Evolutionary conservation across 2,113 vertebrate genomes (phyloP).

Genomic region (Paracanthobrama guichenoti): DNA sequence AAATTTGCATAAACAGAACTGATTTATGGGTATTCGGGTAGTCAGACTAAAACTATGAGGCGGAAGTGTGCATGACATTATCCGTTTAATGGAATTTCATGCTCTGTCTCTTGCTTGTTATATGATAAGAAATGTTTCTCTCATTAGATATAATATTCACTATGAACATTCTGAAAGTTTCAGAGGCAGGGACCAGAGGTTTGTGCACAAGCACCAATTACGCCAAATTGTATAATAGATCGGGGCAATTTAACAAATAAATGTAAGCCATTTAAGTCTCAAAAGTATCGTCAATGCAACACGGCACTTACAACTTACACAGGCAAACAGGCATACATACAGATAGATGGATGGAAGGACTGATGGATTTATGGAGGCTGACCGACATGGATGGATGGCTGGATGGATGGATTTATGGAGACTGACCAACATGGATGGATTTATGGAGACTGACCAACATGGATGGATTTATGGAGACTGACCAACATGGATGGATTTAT

Average conservation of each 20-base stretch:
- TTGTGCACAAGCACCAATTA: background rate
- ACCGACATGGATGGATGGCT: too few species aligned
- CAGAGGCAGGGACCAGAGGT: background rate
- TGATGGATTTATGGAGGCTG: too few species aligned
- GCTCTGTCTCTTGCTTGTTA: constrained; percentile 26
- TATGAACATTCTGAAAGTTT: background rate
- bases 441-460: too few species aligned
- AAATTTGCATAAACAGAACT: constrained; percentile 25
- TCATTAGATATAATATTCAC: constrained; percentile 20
- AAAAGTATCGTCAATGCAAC: background rate
- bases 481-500: too few species aligned
- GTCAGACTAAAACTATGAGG: background rate
- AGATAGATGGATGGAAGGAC: too few species aligned
- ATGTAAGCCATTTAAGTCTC: background rate
- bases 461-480: too few species aligned
- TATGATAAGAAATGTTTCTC: constrained; percentile 26
- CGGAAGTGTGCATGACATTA: constrained; percentile 1
- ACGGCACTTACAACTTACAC: background rate
- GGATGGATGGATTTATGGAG: too few species aligned
- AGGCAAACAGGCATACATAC: background rate
- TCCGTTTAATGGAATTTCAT: constrained; percentile 30
- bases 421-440: too few species aligned
- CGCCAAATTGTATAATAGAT: background rate
- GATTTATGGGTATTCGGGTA: constrained; percentile 22
- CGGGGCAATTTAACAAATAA: background rate